Base-by-base conservation (phyloP, 2,888 invertebrate genomes). In the Carpatolechia fugitivella region DNA sequence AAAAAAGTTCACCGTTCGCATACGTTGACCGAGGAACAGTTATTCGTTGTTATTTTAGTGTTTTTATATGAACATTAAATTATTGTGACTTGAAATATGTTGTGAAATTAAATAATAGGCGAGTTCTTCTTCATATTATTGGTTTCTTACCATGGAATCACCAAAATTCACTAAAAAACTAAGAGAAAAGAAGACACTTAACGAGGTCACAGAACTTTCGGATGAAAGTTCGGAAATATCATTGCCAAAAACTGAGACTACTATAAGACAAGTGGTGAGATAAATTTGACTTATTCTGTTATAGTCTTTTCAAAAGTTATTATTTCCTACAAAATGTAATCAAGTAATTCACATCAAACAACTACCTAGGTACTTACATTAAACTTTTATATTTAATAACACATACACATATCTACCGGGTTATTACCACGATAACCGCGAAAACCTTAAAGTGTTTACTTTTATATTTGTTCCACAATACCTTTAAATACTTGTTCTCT, bases 131-230 rank as follows among this genome's bases (percentile, higher is more conserved):
- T 20, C 29, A 13, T 6, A n/a, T 7, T 20, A 11, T 13, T 29
- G 20, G 18, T 16, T 14, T 31, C 1, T 13, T 31, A 48, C 8
- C 7, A 41, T 44, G 44, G 44, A 29, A 24, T 29, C 44, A 1
- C 44, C 44, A 2, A 24, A 44, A 44, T n/a, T 29, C 13, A 44
- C 44, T 11, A 76, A 66, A 65, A 80, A 77, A 65, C 74, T 69
- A 47, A 74, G 72, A 57, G 62, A 59, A 56, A 76, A 72, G 57
- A 74, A 72, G 59, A 79, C 72, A 62, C 61, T 41, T 60, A 83
- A 74, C 55, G 81, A 83, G 83, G 86, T 85, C 82, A 83, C 62
- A 59, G 78, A 81, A 75, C 72, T 70, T 57, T 58, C 62, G 10
- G 64, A 72, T 58, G 61, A 80, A 68, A 73, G 65, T 72, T 55